Evolutionary conservation across 1,140 invertebrate genomes (phyloP), one percentile per base, ranked within the genome.

Genomic region (Helicoverpa zea): DNA sequence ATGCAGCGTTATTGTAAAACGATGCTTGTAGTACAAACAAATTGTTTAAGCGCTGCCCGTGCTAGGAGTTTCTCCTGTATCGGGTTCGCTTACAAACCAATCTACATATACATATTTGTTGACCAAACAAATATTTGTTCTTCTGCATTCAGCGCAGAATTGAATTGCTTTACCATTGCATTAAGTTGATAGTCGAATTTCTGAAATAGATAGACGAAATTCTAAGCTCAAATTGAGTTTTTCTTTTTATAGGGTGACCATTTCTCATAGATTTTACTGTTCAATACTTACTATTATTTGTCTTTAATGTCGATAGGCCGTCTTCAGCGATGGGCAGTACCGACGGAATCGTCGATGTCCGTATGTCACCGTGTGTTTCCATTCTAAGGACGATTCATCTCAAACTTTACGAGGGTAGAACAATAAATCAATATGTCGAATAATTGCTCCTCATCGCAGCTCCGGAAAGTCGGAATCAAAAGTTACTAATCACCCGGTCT

Each of bases 361-460:
- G 1, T 23, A 43, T 43, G 35, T 16, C 0, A 35, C 64, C 76
- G 52, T 70, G 11, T 79, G 54, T 70, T 79, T 79, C 63, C 77
- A 70, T 47, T 66, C 49, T 70, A 80, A 84, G 75, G 81, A 86
- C 81, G 80, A 85, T 72, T 84, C 83, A 77, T 83, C 83, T 58
- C 11, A 84, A 88, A 89, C 68, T 88, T 88, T 84, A 64, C 61
- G 73, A 80, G 49, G 73, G 72, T 68, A 72, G 74, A 88, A 93
- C 91, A 93, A 93, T 93, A 93, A 93, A 93, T 93, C 91, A 93
- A 93, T 92, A 90, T 92, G 91, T 92, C 89, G 87, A 92, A 91
- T 92, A 91, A 92, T 93, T 91, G 90, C 90, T 92, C 84, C 87
- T 93, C 90, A 90, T 89, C 84, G 85, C 80, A 77, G 80, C 75